A percentile compares a stretch with the other conserved stretches of the same genome.
Evolutionary conservation across 2,113 vertebrate species (phyloP).

Genomic region (Acinonyx jubatus): DNA sequence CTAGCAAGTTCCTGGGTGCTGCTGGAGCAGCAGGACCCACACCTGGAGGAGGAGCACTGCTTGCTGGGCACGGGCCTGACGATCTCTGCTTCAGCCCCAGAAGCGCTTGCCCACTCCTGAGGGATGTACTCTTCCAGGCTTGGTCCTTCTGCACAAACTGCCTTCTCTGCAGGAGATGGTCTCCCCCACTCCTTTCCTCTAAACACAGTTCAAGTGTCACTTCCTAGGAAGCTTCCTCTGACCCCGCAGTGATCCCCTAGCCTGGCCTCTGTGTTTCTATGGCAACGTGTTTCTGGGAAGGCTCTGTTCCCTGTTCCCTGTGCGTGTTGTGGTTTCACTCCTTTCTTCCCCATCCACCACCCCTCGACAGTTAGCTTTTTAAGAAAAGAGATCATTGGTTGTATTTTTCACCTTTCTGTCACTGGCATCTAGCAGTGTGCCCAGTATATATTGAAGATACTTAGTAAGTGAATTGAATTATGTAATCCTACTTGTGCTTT

Average conservation of each 20-base stretch:
- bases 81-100: neutral
- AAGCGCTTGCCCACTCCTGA: neutral
- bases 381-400: neutral
- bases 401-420: neutral
- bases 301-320: neutral
- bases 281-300: neutral
- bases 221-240: constrained; percentile 39
- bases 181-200: neutral
- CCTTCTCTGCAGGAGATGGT: neutral
- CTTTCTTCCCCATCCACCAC: neutral
- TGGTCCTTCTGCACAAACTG: neutral
- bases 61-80: neutral
- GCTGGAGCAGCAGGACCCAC: neutral
- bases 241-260: neutral
- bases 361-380: neutral
- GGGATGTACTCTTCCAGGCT: neutral
- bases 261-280: constrained; percentile 16
- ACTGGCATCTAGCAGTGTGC: neutral
- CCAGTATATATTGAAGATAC: neutral
- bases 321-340: neutral
- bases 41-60: neutral
- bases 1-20: neutral
- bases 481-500: neutral
- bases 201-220: neutral
- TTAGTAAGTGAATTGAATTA: neutral